These are phyloP conservation scores for Nothocercus nigrocapillus DNA, from an alignment of 2,113 vertebrate species.

Conservation along the genomic window DNA sequence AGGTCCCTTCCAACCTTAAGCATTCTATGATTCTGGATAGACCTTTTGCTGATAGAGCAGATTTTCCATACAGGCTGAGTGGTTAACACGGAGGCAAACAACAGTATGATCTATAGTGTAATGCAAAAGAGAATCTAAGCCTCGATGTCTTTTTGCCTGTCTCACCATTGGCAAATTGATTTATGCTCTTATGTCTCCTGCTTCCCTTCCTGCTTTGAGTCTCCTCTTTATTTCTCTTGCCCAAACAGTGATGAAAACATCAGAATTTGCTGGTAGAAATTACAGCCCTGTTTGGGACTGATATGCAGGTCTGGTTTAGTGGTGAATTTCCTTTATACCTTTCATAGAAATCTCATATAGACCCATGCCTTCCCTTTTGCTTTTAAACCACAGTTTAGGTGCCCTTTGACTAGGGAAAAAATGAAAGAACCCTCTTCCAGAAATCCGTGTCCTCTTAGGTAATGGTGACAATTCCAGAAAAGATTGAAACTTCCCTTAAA, in stretches of 20 bases:
- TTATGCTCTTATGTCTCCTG: not conserved
- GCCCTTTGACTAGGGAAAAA: not conserved
- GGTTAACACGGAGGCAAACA: not conserved
- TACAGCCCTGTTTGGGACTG: not conserved
- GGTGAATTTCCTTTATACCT: not conserved
- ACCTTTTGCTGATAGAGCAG: not conserved
- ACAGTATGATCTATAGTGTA: not conserved
- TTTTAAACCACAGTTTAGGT: not conserved
- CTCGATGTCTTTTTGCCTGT: not conserved
- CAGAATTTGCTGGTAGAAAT: not conserved
- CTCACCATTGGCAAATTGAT: not conserved
- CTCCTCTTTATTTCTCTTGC: not conserved
- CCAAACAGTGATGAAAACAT: not conserved
- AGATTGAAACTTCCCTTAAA: not conserved
- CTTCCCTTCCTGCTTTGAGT: not conserved
- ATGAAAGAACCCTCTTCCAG: not conserved
- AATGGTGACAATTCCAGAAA: not conserved
- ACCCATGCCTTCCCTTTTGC: not conserved
- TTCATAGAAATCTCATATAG: not conserved
- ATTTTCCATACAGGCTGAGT: not conserved
- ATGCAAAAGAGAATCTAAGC: not conserved
- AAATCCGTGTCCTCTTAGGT: not conserved
- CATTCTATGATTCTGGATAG: too few species aligned
- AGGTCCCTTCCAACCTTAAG: too few species aligned
- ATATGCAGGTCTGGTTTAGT: not conserved